Percentiles rank a stretch among this genome's conserved stretches.
Evolutionary conservation across 2,113 vertebrate species (phyloP).

Genomic region (Blennius ocellaris): DNA sequence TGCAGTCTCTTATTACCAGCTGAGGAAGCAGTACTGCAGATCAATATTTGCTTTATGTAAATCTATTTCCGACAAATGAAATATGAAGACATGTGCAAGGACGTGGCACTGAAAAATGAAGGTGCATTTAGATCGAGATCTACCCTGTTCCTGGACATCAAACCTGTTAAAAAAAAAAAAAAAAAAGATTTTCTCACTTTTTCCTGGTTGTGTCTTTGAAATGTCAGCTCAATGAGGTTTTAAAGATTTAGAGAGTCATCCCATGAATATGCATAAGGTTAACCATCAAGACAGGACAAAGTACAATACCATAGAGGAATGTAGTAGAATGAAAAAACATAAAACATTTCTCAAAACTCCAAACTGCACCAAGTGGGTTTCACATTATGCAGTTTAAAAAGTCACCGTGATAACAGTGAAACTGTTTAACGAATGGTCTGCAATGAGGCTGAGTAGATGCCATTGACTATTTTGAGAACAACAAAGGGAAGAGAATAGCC

Average conservation of each 20-base stretch:
- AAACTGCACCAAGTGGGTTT: slow-evolving; percentile 15
- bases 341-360: too few relatives aligned
- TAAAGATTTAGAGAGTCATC: slow-evolving; percentile 1
- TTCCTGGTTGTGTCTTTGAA: slow-evolving; percentile 22
- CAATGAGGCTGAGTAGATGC: slow-evolving; percentile 44
- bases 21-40: slow-evolving; percentile 14
- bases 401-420: slow-evolving; percentile 20
- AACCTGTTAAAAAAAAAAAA: neutral
- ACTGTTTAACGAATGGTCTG: slow-evolving; percentile 39
- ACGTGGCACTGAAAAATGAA: neutral
- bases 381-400: slow-evolving; percentile 30
- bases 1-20: slow-evolving; percentile 14
- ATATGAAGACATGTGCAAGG: slow-evolving; percentile 4
- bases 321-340: neutral
- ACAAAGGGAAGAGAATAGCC: slow-evolving; percentile 10
- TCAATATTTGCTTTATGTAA: neutral
- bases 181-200: neutral
- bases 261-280: slow-evolving; percentile 27
- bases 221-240: slow-evolving; percentile 28
- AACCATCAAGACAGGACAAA: neutral
- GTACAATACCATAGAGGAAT: neutral
- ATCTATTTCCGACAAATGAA: neutral
- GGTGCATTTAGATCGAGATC: neutral
- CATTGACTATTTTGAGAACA: slow-evolving; percentile 35
- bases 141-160: neutral